Evolutionary conservation across 1,140 invertebrate genomes (phyloP), one percentile per base, ranked within the genome.

Genomic region (Melipona quadrifasciata): DNA sequence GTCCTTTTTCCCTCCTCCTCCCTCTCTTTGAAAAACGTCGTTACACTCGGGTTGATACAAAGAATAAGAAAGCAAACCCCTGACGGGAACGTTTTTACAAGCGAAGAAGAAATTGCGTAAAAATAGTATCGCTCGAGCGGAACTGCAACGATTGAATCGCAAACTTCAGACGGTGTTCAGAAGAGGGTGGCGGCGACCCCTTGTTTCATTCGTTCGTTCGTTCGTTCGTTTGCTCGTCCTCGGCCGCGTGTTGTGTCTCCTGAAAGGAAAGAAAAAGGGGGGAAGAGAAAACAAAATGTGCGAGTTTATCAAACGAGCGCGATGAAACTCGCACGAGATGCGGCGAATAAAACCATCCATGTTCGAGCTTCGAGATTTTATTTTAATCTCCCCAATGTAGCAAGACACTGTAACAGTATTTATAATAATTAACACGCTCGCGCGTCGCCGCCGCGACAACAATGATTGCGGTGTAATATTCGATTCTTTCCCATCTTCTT

Each of bases 321-420:
- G 64, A 5, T 24, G 31, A 16, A 31, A 47, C 31, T 61, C 53
- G 53, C 61, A 21, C 58, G 61, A 64, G n/a, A 39, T 1, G 14
- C 21, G 16, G 34, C 53, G 53, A 83, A 88, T 87, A 73, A 88
- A 86, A 82, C 81, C 75, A 67, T 58, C 39, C 64, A 70, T 31
- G 53, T 81, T 90, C 89, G 89, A 90, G 89, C 86, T 87, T 87
- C 86, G 89, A 89, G 89, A 89, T 89, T 90, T 90, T 89, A 89
- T 89, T 90, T 89, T 71, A 89, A 90, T 90, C 89, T 89, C 89
- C 83, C 83, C 89, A 87, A 87, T 89, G 88, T 90, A 89, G 89
- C 89, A 90, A 90, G 89, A 90, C 88, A 90, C 89, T 90, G 88
- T 90, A 90, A 90, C 89, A 90, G 88, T 89, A 90, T 90, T 90